Conservation (phyloP, 2,113 vertebrate genomes). For the Dicrurus megarhynchus region DNA sequence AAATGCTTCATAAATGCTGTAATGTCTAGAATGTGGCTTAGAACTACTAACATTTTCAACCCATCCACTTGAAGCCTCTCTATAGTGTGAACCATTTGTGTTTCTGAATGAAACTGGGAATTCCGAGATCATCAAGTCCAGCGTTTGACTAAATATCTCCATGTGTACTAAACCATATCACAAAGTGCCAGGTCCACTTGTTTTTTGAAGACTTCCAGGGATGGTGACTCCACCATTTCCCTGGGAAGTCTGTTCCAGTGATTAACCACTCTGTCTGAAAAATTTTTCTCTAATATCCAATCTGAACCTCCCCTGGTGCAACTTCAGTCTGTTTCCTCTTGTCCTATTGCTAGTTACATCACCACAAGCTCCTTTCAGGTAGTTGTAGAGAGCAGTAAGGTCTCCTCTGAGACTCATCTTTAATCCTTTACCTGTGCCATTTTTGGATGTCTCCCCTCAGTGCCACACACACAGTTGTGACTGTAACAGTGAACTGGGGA, state of each 20-base stretch:
- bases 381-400: not conserved
- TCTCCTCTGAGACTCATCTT: not conserved
- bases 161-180: accelerated
- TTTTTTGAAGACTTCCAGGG: not conserved
- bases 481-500: not conserved
- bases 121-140: not conserved
- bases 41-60: not conserved
- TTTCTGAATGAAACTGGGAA: not conserved
- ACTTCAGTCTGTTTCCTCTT: not conserved
- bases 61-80: not conserved
- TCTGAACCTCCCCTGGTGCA: accelerated
- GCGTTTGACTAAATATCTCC: not conserved
- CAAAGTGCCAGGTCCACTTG: not conserved
- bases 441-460: not conserved
- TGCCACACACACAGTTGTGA: not conserved
- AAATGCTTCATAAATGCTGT: not conserved
- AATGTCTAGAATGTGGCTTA: not conserved
- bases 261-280: not conserved
- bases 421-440: not conserved
- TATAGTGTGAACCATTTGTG: not conserved
- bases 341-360: not conserved
- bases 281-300: not conserved
- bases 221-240: too few relatives aligned
- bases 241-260: not conserved
- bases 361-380: not conserved